Evolutionary conservation across 2,797 vertebrate species (phyloP), one percentile per base, ranked within the genome.

Genomic region (Myotis planiceps): DNA sequence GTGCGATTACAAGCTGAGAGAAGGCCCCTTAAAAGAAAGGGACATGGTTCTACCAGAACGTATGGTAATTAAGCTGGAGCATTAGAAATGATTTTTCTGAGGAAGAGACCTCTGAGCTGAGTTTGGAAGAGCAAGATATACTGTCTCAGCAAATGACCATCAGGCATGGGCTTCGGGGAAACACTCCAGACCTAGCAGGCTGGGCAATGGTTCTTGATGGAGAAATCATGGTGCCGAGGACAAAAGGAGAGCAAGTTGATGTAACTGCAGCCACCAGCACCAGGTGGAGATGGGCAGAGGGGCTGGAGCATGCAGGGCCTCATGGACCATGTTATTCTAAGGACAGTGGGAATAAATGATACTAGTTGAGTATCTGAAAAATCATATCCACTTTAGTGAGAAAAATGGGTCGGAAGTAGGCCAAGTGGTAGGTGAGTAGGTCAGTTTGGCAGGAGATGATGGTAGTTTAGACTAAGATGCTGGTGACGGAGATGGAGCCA

Each of bases 171-270:
- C 34, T 23, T 23, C 53, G 1, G 60, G 65, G 65, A 65, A 63
- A 39, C 32, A 18, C 15, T 76, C 66, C 32, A 37, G 42, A 55
- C 1, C 37, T 2, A 76, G 53, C n/a, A 49, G 45, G 25, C 9
- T 6, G n/a, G 69, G 45, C 55, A 19, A 13, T 19, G 15, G 45
- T 29, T 58, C 42, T 14, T 19, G 42, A 27, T 13, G 42, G 2
- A 49, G 39, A 29, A 32, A 49, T 34, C n/a, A 55, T 0, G 47
- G 49, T 19, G 3, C 4, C 0, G 0, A 9, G 34, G 85, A 51
- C 2, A 32, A 18, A 34, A n/a, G 37, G 37, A 39, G 21, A 65
- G 23, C 23, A 39, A 42, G 66, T 10, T 6, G 0, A 18, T 25
- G 18, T 9, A 51, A 49, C 25, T 29, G 34, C 23, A 9, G 74